phyloP scores from a whole-genome alignment of 2,113 vertebrate genomes.

The Hippocampus zosterae region DNA sequence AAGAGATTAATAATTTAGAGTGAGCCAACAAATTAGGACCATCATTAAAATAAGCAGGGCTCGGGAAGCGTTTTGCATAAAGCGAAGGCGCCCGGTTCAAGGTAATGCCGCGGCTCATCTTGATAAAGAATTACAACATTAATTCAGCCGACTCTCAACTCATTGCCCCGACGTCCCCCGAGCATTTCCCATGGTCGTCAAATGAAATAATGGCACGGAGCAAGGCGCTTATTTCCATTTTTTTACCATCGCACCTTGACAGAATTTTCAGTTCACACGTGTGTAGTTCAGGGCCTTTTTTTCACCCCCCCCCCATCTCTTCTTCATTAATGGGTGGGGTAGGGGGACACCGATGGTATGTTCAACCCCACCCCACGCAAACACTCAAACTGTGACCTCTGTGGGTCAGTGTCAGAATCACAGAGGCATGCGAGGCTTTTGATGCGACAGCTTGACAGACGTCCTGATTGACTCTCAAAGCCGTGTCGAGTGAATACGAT shows the following conservation, averaged over 20 bases:
- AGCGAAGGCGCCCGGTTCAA: slow-evolving; percentile 82
- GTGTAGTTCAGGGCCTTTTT: slow-evolving; percentile 15
- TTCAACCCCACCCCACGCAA: background rate
- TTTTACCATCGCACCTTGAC: slow-evolving; percentile 55
- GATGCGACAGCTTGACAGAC: slow-evolving; percentile 24
- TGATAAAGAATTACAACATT: slow-evolving; percentile 99
- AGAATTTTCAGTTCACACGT: slow-evolving; percentile 2
- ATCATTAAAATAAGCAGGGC: slow-evolving; percentile 94
- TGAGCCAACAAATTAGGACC: slow-evolving; percentile 99
- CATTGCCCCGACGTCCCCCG: slow-evolving; percentile 98
- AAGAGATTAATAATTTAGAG: slow-evolving; percentile 99
- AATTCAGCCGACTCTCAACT: slow-evolving; percentile 98
- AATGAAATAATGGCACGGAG: slow-evolving; percentile 90
- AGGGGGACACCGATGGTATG: slow-evolving; percentile 7
- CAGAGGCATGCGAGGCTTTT: slow-evolving; percentile 31
- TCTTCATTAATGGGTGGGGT: slow-evolving; percentile 25
- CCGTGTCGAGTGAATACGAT: slow-evolving; percentile 27
- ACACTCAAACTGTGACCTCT: slow-evolving; percentile 42
- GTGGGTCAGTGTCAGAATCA: slow-evolving; percentile 36
- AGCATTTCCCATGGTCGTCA: slow-evolving; percentile 87
- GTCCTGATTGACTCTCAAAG: slow-evolving; percentile 39
- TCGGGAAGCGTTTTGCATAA: slow-evolving; percentile 98
- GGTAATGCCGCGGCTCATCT: slow-evolving; percentile 88
- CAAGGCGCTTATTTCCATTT: slow-evolving; percentile 88
- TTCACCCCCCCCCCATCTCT: background rate